Conservation (phyloP, 2,113 vertebrate species). For the Athene cunicularia region DNA sequence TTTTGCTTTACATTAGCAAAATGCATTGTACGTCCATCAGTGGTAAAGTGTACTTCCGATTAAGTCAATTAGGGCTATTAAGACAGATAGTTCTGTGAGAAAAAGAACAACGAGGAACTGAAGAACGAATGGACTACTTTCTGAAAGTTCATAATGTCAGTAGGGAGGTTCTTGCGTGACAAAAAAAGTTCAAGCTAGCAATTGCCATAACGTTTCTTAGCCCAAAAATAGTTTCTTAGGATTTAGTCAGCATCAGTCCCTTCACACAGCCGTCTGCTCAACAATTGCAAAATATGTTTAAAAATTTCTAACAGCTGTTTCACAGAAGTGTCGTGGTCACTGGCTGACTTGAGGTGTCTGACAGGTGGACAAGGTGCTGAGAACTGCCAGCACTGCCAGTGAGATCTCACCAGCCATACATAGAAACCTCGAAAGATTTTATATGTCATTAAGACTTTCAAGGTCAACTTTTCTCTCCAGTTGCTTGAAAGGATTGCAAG, state of each 20-base stretch:
- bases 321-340: not conserved
- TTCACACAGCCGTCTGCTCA: not conserved
- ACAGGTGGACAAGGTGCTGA: not conserved
- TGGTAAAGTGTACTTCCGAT: constrained; percentile 4
- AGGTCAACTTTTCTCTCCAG: not conserved
- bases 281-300: not conserved
- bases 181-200: not conserved
- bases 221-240: not conserved
- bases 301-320: not conserved
- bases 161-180: too few species aligned
- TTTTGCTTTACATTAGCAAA: not conserved
- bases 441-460: not conserved
- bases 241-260: not conserved
- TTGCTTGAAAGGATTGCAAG: not conserved
- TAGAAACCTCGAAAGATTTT: not conserved
- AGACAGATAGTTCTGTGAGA: constrained; percentile 24
- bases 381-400: not conserved
- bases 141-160: not conserved
- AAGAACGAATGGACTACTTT: constrained; percentile 44
- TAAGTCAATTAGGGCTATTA: constrained; percentile 51
- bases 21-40: not conserved
- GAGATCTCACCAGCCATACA: not conserved
- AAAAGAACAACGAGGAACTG: constrained; percentile 14
- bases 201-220: not conserved
- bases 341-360: not conserved